Evolutionary conservation across 2,797 vertebrate genomes (phyloP).

Genomic region (Loris lydekkerianus): DNA sequence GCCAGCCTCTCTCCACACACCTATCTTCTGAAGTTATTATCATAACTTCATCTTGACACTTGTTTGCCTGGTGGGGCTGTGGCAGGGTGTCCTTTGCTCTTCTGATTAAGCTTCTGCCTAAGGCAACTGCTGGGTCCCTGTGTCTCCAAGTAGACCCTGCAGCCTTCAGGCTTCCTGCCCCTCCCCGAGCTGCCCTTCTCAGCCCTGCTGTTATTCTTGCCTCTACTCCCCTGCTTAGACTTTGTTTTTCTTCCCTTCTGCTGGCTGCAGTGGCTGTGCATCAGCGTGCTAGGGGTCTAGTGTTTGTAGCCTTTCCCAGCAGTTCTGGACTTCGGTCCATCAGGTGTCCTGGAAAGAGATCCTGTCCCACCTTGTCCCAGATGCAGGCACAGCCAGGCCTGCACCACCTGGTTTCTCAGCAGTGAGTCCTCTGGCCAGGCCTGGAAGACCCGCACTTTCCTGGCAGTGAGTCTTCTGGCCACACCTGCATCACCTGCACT

Average conservation of each 20-base stretch:
- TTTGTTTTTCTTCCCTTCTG: background rate
- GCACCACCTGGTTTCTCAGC: too few species aligned
- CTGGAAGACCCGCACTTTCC: too few species aligned
- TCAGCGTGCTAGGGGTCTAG: too few species aligned
- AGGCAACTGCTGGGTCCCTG: background rate
- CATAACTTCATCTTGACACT: too few species aligned
- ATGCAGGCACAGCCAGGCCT: background rate
- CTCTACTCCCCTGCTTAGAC: background rate
- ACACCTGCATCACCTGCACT: too few species aligned
- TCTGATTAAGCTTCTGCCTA: background rate
- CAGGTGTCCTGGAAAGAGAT: background rate
- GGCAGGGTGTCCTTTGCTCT: background rate
- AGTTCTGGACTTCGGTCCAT: background rate
- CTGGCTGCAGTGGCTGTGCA: background rate
- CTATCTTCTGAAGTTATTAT: background rate
- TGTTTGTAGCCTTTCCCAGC: background rate
- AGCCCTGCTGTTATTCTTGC: too few species aligned
- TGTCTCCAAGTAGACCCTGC: too few species aligned
- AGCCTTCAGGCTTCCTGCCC: background rate
- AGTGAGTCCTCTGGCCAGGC: too few species aligned
- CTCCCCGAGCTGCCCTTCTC: background rate
- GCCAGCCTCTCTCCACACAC: background rate
- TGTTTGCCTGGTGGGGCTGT: background rate
- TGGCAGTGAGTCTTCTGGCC: too few species aligned
- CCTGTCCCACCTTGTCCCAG: too few species aligned